These are phyloP conservation scores for Crypturellus tataupa DNA, from an alignment of 2,797 vertebrate species.

Conservation along the genomic window DNA sequence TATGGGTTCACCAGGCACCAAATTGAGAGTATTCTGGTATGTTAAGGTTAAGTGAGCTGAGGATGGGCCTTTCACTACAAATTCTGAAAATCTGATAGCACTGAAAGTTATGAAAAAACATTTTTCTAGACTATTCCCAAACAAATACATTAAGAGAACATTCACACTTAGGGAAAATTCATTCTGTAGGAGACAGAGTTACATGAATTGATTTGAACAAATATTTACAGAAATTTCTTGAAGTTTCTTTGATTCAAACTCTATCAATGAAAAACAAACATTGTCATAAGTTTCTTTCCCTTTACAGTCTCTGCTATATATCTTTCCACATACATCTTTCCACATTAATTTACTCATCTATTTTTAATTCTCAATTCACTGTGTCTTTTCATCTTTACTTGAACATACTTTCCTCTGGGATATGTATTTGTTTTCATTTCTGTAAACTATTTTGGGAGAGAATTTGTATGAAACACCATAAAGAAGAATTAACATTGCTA, in stretches of 20 bases:
- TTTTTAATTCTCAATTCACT: background rate
- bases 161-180: background rate
- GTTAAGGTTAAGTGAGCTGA: background rate
- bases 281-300: background rate
- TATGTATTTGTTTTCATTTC: background rate
- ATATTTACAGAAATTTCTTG: background rate
- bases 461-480: background rate
- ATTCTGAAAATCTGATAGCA: background rate
- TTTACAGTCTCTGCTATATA: background rate
- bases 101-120: background rate
- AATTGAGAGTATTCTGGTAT: background rate
- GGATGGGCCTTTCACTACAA: background rate
- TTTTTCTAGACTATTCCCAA: background rate
- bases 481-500: slow-evolving; percentile 18
- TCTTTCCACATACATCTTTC: background rate
- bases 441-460: background rate
- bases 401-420: slow-evolving; percentile 12
- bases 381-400: slow-evolving; percentile 24
- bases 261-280: background rate
- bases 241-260: fast-evolving
- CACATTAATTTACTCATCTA: background rate
- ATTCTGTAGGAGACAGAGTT: background rate
- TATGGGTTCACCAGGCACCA: background rate
- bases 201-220: background rate
- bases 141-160: background rate